Evolutionary conservation across 2,113 vertebrate genomes (phyloP).

Genomic region (Hymenochirus boettgeri): DNA sequence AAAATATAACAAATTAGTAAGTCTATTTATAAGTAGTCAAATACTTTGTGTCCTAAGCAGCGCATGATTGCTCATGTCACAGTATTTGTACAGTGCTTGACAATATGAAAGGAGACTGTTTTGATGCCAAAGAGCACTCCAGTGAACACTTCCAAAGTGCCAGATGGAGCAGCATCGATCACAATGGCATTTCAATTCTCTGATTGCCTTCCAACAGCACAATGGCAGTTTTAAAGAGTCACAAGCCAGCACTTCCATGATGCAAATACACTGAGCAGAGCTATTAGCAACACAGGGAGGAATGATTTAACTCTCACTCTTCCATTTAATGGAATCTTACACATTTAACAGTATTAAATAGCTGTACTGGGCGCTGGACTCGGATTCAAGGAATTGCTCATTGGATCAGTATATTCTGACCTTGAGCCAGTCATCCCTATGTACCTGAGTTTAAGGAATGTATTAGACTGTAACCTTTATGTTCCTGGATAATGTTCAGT

Average conservation of each 20-base stretch:
- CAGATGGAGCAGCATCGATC: constrained; percentile 46
- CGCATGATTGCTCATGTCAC: constrained; percentile 46
- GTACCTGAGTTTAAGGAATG: too few species aligned
- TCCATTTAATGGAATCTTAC: constrained; percentile 19
- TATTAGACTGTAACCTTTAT: too few species aligned
- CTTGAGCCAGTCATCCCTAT: too few species aligned
- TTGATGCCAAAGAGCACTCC: constrained; percentile 47
- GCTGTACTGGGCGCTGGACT: too few species aligned
- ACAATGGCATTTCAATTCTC: constrained; percentile 47
- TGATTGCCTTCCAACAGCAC: constrained; percentile 53
- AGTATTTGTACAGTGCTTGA: constrained; percentile 48
- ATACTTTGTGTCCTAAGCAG: constrained; percentile 28
- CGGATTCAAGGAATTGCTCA: too few species aligned
- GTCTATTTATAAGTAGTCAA: constrained; percentile 36
- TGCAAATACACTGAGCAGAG: constrained; percentile 21
- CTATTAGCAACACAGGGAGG: constrained; percentile 15
- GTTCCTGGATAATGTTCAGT: too few species aligned
- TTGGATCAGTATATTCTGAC: too few species aligned
- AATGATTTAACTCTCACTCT: constrained; percentile 2
- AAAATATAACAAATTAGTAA: constrained; percentile 30
- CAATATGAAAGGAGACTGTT: constrained; percentile 47
- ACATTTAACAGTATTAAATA: too few species aligned
- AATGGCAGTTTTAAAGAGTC: constrained; percentile 31
- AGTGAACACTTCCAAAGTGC: constrained; percentile 38
- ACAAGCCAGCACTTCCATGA: constrained; percentile 31